Conservation (phyloP, 1,140 invertebrate genomes). For the Drosophila trapezifrons region DNA sequence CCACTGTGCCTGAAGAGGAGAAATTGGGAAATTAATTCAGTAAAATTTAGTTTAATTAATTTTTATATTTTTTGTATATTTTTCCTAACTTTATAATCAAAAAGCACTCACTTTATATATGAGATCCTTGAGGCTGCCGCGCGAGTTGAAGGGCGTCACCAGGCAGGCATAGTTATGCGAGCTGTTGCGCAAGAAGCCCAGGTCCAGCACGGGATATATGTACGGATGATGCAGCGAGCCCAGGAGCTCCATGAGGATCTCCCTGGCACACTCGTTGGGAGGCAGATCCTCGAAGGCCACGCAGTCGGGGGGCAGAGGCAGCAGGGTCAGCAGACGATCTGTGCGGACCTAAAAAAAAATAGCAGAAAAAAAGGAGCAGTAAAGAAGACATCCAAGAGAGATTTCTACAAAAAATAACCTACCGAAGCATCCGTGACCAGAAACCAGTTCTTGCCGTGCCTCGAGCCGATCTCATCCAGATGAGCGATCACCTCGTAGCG, state of each 20-base stretch:
- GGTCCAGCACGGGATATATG: conserved; percentile 93
- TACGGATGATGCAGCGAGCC: conserved; percentile 95
- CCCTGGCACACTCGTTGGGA: conserved; percentile 84
- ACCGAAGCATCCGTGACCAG: conserved; percentile 89
- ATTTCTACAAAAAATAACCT: not conserved
- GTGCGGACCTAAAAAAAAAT: conserved; percentile 85
- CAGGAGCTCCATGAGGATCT: conserved; percentile 91
- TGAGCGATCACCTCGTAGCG: conserved; percentile 91
- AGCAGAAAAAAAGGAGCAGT: not conserved
- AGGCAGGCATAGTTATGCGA: conserved; percentile 87
- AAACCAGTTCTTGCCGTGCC: conserved; percentile 95
- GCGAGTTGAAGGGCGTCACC: conserved; percentile 92
- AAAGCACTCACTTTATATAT: conserved; percentile 89
- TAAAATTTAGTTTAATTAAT: too few species aligned
- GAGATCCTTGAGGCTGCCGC: conserved; percentile 94
- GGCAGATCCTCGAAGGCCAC: conserved; percentile 85
- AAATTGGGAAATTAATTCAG: not conserved
- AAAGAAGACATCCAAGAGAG: not conserved
- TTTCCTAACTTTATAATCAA: too few species aligned
- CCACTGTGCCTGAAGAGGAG: conserved; percentile 85
- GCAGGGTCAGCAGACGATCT: conserved; percentile 92
- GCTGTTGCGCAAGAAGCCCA: conserved; percentile 88
- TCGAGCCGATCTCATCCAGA: conserved; percentile 91
- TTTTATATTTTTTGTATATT: too few species aligned
- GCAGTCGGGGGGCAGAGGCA: conserved; percentile 87